phyloP scores from a whole-genome alignment of 2,888 invertebrate species.

The Lasioglossum villosulum region DNA sequence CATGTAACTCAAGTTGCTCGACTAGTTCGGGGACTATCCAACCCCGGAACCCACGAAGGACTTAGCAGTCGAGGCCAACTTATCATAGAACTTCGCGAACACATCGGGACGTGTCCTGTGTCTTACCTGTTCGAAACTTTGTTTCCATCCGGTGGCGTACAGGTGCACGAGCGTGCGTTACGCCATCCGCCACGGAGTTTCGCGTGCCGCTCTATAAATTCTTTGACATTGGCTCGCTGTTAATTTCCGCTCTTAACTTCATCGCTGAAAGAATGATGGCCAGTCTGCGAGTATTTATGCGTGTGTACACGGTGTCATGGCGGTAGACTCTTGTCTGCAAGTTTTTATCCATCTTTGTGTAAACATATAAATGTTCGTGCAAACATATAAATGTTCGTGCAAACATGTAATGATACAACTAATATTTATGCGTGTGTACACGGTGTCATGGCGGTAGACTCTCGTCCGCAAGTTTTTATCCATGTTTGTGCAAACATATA shows the following conservation, averaged over 20 bases:
- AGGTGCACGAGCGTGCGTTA: conserved; percentile 29
- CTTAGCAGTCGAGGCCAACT: conserved; percentile 62
- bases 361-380: too few species aligned
- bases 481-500: too few species aligned
- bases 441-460: background rate
- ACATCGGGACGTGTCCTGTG: conserved; percentile 19
- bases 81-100: conserved; percentile 66
- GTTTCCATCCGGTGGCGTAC: conserved; percentile 9
- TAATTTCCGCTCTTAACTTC: conserved; percentile 27
- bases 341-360: background rate
- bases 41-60: conserved; percentile 43
- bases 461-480: background rate
- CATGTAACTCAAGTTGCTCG: conserved; percentile 56
- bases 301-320: background rate
- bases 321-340: background rate
- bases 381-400: too few species aligned
- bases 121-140: conserved; percentile 45
- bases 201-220: conserved; percentile 24
- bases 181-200: conserved; percentile 28
- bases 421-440: background rate
- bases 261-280: background rate
- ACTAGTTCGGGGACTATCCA: conserved; percentile 50
- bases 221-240: conserved; percentile 11
- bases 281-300: background rate
- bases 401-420: too few species aligned